Conservation (phyloP, 2,888 invertebrate species). For the Congeria kusceri region DNA sequence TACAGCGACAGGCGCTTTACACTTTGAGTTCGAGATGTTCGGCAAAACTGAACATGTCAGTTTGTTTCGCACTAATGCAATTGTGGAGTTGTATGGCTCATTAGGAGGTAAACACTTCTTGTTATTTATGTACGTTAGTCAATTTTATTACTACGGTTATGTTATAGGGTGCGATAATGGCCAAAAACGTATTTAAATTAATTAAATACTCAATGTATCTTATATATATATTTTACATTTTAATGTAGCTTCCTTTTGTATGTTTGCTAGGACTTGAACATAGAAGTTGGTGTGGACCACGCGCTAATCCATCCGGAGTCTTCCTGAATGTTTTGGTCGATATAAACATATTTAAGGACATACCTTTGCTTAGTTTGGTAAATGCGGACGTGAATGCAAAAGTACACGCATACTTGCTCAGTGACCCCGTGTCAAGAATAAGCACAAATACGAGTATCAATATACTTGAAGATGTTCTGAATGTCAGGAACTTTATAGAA, state of each 20-base stretch:
- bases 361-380: conserved; percentile 56
- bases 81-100: conserved; percentile 29
- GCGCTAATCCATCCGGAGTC: conserved; percentile 61
- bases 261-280: conserved; percentile 37
- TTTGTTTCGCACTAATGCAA: conserved; percentile 1
- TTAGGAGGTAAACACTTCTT: conserved; percentile 26
- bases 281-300: conserved; percentile 58
- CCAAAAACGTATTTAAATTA: neutral
- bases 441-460: conserved; percentile 15
- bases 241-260: neutral
- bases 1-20: conserved; percentile 3
- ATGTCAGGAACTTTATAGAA: conserved; percentile 24
- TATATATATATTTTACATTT: neutral
- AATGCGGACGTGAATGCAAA: conserved; percentile 24
- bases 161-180: too few species aligned
- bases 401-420: conserved; percentile 46
- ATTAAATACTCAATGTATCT: too few species aligned
- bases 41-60: conserved; percentile 2
- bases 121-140: neutral
- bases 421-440: conserved; percentile 28
- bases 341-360: conserved; percentile 49
- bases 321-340: conserved; percentile 42
- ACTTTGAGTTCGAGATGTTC: conserved; percentile 32
- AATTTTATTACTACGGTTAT: neutral
- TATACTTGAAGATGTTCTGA: conserved; percentile 26